Base-by-base conservation (phyloP, 2,888 invertebrate genomes). In the Phengaris arion region DNA sequence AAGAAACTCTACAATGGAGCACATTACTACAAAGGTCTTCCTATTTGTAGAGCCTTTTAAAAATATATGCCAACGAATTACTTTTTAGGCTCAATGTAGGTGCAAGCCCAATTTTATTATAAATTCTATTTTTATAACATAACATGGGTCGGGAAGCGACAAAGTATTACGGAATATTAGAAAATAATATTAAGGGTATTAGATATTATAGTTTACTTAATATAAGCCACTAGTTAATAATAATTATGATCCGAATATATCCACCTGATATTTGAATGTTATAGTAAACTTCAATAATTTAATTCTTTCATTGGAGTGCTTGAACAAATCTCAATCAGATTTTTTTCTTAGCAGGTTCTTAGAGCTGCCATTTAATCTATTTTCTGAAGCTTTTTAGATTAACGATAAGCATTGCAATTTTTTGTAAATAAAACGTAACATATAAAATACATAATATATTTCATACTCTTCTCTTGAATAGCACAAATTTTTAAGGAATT, bases 1-100 rank as follows among this genome's bases (percentile, higher is more conserved):
- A 96, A 96, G 86, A 96, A 96, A 85, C 89, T 96, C 0, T 96
- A 95, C 85, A 96, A 96, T 55, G 96, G 96, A 0, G 96, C 96
- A 6, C 94, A 95, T 75, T 96, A 96, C 83, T 91, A 95, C 77
- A 96, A 96, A 51, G 96, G 96, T 7, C 85, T 94, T 78, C 95
- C 95, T 69, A 94, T 95, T 81, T 96, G 96, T 86, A 92, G 94
- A 83, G 94, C 94, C 54, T 96, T 96, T 82, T 95, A 94, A 79
- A 51, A 59, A 35, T 15, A 64, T 22, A 9, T 13, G 72, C 7
- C 12, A 72, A 52, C 35, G 72, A 54, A 73, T 74, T 52, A 2
- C 4, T 48, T 69, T 15, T 13, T 45, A 8, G 13, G 55, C 54
- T 55, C n/a, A 69, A 35, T 35, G 15, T 59, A 64, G 35, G 74